A percentile compares a stretch with the other conserved stretches of the same genome.
phyloP scores from a whole-genome alignment of 2,113 vertebrate species.

The Chloropsis cyanopogon region DNA sequence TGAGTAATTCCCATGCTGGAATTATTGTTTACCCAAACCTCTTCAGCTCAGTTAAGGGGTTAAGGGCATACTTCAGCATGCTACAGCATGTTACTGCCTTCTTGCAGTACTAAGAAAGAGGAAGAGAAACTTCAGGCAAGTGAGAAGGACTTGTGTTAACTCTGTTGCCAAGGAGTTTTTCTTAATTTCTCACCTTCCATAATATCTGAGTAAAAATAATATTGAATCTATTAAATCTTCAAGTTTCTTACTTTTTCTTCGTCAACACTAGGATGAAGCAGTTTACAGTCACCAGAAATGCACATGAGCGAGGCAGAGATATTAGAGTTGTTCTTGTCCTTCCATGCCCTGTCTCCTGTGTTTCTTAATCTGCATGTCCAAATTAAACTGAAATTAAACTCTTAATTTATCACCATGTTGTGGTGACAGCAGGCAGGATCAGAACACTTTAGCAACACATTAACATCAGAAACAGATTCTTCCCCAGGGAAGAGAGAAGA shows the following conservation, averaged over 20 bases:
- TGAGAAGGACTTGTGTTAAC: background rate
- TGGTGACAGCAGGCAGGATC: conserved; percentile 36
- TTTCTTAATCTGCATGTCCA: background rate
- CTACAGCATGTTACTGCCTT: background rate
- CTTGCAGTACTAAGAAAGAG: background rate
- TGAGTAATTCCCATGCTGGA: background rate
- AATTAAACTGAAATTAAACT: conserved; percentile 22
- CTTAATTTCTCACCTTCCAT: background rate
- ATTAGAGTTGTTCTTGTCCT: background rate
- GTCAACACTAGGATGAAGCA: background rate
- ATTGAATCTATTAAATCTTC: background rate
- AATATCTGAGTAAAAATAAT: background rate
- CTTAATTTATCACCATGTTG: conserved; percentile 7
- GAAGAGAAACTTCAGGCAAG: background rate
- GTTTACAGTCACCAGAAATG: background rate
- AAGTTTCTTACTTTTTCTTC: background rate
- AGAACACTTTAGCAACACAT: conserved; percentile 37
- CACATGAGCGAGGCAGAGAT: background rate
- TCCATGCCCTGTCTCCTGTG: background rate
- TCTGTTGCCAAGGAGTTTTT: background rate
- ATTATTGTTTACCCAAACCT: background rate
- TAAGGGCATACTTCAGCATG: background rate
- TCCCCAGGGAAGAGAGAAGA: conserved; percentile 2
- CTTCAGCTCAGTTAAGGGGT: background rate
- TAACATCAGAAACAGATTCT: conserved; percentile 49